Evolutionary conservation across 1,140 invertebrate species (phyloP), one percentile per base, ranked within the genome.

Genomic region (Achatina immaculata): DNA sequence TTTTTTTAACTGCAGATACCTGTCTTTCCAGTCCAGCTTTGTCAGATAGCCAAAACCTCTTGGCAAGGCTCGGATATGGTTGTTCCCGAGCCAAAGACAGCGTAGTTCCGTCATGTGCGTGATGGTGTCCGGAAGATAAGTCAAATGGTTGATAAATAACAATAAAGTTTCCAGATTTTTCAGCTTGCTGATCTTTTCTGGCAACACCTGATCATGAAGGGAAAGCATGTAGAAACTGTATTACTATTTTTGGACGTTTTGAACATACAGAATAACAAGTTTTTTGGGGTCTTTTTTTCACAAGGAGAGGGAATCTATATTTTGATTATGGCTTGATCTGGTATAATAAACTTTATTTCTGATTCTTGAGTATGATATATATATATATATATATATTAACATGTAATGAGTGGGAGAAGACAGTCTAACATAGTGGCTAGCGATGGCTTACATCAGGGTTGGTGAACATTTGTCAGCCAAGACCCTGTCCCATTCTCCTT

Each of bases 21-120:
- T 82, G 24, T 83, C 80, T n/a, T 87, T 85, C 91, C 91, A 91
- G 79, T 92, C 91, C 28, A 91, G 80, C 43, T 88, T 84, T 4
- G 74, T 82, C 34, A 92, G 83, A n/a, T 87, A 81, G 0, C 86
- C 86, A 80, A 92, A 90, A 55, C 88, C 78, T 72, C 80, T 81
- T 19, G 91, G 91, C 16, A 92, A 84, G 62, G 82, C 65, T 14
- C 81, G 80, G 0, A 92, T 69, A 11, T 82, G 62, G 80, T 92
- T 92, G 73, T 90, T 88, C 11, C 91, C 91, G 9, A 92, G 78
- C 91, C 91, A 92, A 0, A 92, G 78, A 78, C 87, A 88, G 34
- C 87, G 82, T 7, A 92, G 82, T 31, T 89, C 83, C 16, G 73
- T 85, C 82, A 92, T 81, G 21, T 86, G 51, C 78, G 90, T 88